Evolutionary conservation across 2,797 vertebrate species (phyloP).

Genomic region (Pagetopsis macropterus): DNA sequence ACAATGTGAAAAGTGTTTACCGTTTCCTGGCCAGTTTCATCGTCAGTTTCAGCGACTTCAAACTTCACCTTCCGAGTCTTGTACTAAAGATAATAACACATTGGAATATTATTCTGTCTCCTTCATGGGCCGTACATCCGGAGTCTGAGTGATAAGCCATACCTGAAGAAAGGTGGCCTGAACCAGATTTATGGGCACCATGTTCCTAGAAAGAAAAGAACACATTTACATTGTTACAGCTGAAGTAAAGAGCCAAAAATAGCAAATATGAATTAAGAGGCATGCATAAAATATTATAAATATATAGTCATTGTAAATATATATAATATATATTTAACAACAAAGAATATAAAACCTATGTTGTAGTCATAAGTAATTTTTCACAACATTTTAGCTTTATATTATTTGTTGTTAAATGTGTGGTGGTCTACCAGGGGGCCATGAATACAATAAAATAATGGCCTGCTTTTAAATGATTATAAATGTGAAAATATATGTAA

Average conservation of each 20-base stretch:
- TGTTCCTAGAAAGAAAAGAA: slow-evolving; percentile 3
- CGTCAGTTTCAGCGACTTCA: not conserved
- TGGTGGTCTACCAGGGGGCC: too few species aligned
- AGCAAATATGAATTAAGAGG: not conserved
- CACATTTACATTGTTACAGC: not conserved
- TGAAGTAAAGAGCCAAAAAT: too few species aligned
- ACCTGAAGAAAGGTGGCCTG: slow-evolving; percentile 6
- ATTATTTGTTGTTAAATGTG: too few species aligned
- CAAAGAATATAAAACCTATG: too few species aligned
- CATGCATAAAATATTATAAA: too few species aligned
- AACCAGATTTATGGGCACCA: not conserved
- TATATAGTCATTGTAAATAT: too few species aligned
- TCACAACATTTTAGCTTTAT: too few species aligned
- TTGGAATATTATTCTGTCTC: not conserved
- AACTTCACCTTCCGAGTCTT: not conserved
- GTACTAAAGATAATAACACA: not conserved
- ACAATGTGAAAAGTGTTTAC: not conserved
- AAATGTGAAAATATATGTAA: not conserved
- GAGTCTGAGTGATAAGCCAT: not conserved
- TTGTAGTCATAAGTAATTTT: too few species aligned
- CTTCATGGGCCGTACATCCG: too few species aligned
- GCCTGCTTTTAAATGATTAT: too few species aligned
- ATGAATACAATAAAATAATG: too few species aligned
- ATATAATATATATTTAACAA: too few species aligned
- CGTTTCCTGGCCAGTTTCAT: not conserved